Conservation (phyloP, 2,888 invertebrate genomes). For the Argyra leucocephala region DNA sequence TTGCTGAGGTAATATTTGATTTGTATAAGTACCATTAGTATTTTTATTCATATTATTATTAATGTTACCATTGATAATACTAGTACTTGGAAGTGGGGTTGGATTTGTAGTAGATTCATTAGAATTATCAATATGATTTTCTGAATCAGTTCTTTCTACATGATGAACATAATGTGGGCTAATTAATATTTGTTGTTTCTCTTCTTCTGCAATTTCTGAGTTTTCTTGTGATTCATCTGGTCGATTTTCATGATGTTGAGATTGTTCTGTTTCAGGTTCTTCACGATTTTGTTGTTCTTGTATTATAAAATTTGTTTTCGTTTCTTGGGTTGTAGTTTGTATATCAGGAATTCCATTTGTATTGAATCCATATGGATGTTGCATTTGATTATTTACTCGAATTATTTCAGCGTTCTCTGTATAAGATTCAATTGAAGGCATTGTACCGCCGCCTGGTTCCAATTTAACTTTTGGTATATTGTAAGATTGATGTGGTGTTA, state of each 20-base stretch:
- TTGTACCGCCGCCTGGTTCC: not conserved
- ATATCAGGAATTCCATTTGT: not conserved
- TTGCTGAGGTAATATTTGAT: not conserved
- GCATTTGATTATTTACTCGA: not conserved
- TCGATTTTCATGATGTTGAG: not conserved
- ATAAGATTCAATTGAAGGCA: not conserved
- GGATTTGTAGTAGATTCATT: not conserved
- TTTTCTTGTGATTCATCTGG: not conserved
- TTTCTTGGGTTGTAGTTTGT: not conserved
- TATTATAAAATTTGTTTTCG: not conserved
- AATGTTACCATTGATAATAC: not conserved
- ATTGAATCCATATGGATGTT: not conserved
- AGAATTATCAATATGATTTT: not conserved
- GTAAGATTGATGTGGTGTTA: not conserved
- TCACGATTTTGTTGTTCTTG: not conserved
- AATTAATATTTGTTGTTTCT: not conserved
- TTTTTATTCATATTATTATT: not conserved
- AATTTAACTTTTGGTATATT: not conserved
- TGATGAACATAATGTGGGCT: not conserved
- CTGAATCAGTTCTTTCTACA: conserved; percentile 4
- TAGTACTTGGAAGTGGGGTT: not conserved
- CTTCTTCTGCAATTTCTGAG: not conserved
- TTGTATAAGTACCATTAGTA: not conserved
- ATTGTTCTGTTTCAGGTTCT: not conserved
- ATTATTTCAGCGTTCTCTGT: not conserved